Evolutionary conservation across 2,113 vertebrate genomes (phyloP), one percentile per base, ranked within the genome.

Genomic region (Nyctereutes procyonoides): DNA sequence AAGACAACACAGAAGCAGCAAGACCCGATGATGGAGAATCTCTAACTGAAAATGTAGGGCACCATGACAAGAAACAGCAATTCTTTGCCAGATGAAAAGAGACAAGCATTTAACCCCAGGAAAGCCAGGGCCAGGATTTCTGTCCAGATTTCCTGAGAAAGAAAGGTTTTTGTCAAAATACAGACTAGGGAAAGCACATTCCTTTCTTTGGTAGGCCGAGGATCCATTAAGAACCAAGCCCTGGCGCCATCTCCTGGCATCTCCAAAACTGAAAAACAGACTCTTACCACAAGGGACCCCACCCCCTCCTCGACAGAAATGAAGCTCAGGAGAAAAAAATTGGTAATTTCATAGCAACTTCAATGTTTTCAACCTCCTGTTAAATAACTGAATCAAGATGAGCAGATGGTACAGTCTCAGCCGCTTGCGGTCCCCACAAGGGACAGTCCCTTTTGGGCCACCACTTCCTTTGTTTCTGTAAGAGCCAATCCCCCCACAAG

Each of bases 171-270:
- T 71, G n/a, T 30, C 62, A 1, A 56, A 88, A 90, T 26, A 51
- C 86, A 35, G 48, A 5, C 35, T 35, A 19, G 1, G 20, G 30
- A 4, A 24, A 82, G 67, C 51, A 1, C 62, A 76, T 77, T 84
- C 73, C 90, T 88, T 48, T 35, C 51, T 43, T 62, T 8, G 20
- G 5, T 7, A 20, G 13, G 1, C 35, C 22, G 28, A 30, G 69
- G 63, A 60, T 28, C 28, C 56, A 11, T 28, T 8, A 69, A 88
- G 92, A 95, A n/a, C 97, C 96, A 96, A 97, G 85, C 97, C 96
- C 96, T 92, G 93, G 96, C 81, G 84, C 97, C 98, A 96, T 67
- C 98, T 98, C n/a, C 97, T 86, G 98, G 93, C 35, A 1, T 14
- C 28, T 24, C 63, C 5, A 73, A 65, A 93, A 82, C 56, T 53